These are phyloP conservation scores for Epsilonema sp. DNA, from an alignment of 2,888 invertebrate genomes.

Conservation along the genomic window DNA sequence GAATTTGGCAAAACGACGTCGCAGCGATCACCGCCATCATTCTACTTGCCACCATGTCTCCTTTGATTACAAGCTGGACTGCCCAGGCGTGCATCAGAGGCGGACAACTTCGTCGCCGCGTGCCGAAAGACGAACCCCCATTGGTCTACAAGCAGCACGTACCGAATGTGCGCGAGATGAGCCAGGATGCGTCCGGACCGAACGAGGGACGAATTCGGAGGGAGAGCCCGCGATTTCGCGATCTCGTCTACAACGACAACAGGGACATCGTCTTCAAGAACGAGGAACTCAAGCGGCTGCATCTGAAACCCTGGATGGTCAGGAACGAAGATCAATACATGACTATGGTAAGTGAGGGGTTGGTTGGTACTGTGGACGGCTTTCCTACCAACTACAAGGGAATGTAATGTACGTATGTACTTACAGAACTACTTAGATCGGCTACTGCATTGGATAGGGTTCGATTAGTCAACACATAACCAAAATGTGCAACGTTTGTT, in stretches of 20 bases:
- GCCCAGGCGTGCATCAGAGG: neutral
- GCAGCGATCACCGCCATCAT: no score
- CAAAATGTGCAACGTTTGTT: no score
- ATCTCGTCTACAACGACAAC: neutral
- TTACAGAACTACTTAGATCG: no score
- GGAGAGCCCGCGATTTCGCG: neutral
- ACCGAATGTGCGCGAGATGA: neutral
- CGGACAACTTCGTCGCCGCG: neutral
- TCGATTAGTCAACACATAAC: no score
- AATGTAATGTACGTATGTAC: no score
- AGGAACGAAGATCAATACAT: neutral
- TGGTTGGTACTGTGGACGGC: no score
- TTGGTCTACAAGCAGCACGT: neutral
- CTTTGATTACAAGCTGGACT: no score
- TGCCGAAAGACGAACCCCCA: neutral
- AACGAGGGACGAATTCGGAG: neutral
- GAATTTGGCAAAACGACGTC: no score
- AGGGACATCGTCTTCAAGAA: neutral
- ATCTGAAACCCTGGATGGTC: neutral
- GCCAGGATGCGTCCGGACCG: neutral
- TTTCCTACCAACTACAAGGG: no score
- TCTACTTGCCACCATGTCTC: no score
- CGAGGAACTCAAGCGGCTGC: neutral
- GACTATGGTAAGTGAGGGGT: neutral
- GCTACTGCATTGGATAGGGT: no score